phyloP scores from a whole-genome alignment of 1,140 invertebrate species.

The Hylaeus volcanicus region DNA sequence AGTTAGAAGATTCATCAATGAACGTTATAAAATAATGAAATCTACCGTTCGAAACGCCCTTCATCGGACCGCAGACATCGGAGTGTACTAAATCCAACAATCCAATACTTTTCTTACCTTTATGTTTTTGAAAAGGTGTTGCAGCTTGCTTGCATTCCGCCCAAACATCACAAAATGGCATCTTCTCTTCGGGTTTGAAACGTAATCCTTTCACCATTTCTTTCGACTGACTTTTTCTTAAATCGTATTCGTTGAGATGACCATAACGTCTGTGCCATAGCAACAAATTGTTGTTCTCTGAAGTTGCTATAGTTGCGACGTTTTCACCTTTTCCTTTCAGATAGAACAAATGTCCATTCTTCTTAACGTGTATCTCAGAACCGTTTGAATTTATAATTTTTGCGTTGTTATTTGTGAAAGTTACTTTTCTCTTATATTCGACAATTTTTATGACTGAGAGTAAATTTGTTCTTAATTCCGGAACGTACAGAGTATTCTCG shows the following conservation, averaged over 20 bases:
- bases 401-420: background rate
- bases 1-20: constrained; percentile 46
- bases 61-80: constrained; percentile 7
- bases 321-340: background rate
- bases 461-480: constrained; percentile 38
- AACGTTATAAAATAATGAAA: constrained; percentile 23
- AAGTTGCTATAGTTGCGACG: too few relatives aligned
- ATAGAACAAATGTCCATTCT: constrained; percentile 32
- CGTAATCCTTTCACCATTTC: constrained; percentile 16
- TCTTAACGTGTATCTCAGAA: background rate
- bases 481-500: constrained; percentile 36
- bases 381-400: background rate
- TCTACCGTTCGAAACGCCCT: background rate
- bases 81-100: background rate
- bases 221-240: constrained; percentile 18
- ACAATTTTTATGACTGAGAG: constrained; percentile 26
- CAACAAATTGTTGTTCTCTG: too few relatives aligned
- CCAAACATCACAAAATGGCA: too few relatives aligned
- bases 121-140: too few relatives aligned
- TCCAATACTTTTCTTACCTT: background rate
- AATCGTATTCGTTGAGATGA: constrained; percentile 31
- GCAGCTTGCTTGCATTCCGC: too few relatives aligned
- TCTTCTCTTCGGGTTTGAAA: background rate
- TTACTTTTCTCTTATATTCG: background rate
- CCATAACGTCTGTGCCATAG: constrained; percentile 37